Base-by-base conservation (phyloP, 2,797 vertebrate species). In the Choloepus didactylus region DNA sequence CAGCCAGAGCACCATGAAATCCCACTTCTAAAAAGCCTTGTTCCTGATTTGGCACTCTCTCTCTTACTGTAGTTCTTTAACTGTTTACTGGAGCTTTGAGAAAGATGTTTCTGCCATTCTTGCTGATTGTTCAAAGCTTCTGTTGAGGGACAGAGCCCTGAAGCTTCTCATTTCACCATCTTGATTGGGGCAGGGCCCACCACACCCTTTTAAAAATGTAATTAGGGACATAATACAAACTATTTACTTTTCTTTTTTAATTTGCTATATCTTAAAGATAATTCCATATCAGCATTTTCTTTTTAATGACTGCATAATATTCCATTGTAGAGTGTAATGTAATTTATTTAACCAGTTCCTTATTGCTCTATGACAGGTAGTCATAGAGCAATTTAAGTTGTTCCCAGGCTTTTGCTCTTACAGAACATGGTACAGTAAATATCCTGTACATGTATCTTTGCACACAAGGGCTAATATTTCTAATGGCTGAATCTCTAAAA, bases 231-330 rank as follows among this genome's bases (percentile, higher is more conserved):
- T 73, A 51, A 91, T 59, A 41, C 41, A 86, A 79, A 77, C 51
- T 70, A 69, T 92, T 59, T 77, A 49, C 44, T 73, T 60, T 87
- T 21, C 38, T 92, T 77, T 92, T 76, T 70, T 87, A 12, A 46
- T 38, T 69, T 92, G 31, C 29, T 79, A 16, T 23, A 38, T 79
- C 21, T 54, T 91, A 70, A 59, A 16, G 31, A 70, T 69, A 62
- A 46, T n/a, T 49, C 44, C 31, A 8, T 86, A 59, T 59, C 12
- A 64, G 44, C 18, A 31, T 19, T 60, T 75, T 84, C n/a, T 91
- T 83, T 64, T 91, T 75, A 76, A 83, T 56, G 73, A 66, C 10
- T 23, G 60, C 18, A 38, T 81, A 9, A 2, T 72, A 62, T 81
- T 77, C 49, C 38, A 21, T 35, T 9, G 31, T 66, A 67, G 60